Evolutionary conservation across 1,140 invertebrate genomes (phyloP), one percentile per base, ranked within the genome.

Genomic region (Hyles euphorbiae): DNA sequence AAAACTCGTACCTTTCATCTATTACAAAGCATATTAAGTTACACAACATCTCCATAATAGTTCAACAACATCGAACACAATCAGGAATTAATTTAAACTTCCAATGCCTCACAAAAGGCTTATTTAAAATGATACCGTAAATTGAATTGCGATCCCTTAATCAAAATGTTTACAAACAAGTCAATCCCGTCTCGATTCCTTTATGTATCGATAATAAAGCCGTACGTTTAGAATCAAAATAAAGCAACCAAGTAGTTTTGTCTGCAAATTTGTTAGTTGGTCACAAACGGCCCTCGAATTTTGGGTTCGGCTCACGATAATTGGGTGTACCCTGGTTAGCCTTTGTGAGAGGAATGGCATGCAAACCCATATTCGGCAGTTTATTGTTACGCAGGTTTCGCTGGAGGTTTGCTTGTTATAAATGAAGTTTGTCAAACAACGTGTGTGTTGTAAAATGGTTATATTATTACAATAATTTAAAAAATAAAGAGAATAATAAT

Each of bases 201-300:
- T 22, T 6, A 53, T 51, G 45, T 61, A 50, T 56, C 53, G 55
- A 55, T 51, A 61, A 56, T 48, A 52, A 46, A 59, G 48, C 61
- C 59, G 56, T 48, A 56, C 12, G 36, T 22, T 48, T 56, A 48
- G 45, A 32, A 61, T 67, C 58, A 72, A 66, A 76, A 66, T 48
- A 49, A 50, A 65, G 58, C 45, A 7, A 10, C n/a, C 67, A 75
- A 74, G 67, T 70, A 74, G 62, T 72, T 74, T 74, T 74, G 72
- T 76, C 66, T 70, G 49, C 71, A 72, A 78, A 74, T 78, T 70
- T 72, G 76, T 76, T 72, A 71, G 65, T 68, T 73, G 57, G 67
- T 64, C 65, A 66, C 62, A 62, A 65, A 56, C 59, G 52, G 62
- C 65, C 65, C 69, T 68, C 63, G 65, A 74, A 74, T 73, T 74